Percentiles rank a stretch among this genome's conserved stretches.
Evolutionary conservation across 1,140 invertebrate species (phyloP).

Genomic region (Caligus rogercresseyi): DNA sequence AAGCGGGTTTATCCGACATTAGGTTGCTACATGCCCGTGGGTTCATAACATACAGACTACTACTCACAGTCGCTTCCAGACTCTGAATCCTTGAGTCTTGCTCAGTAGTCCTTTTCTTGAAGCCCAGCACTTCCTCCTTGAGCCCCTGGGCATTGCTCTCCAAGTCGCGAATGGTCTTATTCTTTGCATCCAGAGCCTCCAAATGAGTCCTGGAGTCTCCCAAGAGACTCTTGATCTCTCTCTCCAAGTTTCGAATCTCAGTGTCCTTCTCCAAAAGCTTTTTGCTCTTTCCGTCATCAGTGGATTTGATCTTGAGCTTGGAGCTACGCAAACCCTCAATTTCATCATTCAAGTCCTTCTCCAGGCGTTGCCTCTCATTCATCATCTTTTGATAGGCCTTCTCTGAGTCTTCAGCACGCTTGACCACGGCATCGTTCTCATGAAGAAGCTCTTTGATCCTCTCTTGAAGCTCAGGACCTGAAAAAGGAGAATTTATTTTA

Average conservation of each 20-base stretch:
- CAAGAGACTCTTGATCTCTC: neutral
- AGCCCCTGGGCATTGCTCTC: neutral
- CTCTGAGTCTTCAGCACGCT: neutral
- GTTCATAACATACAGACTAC: too few relatives aligned
- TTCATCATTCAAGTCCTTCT: constrained; percentile 4
- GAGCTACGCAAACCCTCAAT: neutral
- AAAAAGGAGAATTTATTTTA: neutral
- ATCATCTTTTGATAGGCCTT: neutral
- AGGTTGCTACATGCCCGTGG: too few relatives aligned
- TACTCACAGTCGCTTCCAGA: too few relatives aligned
- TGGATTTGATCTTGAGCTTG: neutral
- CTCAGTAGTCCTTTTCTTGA: too few relatives aligned
- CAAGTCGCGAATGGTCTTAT: neutral
- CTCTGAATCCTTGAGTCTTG: too few relatives aligned
- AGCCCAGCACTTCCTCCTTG: neutral
- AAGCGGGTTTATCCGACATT: too few relatives aligned
- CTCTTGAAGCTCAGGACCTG: neutral
- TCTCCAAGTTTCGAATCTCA: constrained; percentile 3
- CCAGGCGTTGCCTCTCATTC: neutral
- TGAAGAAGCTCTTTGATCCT: too few relatives aligned
- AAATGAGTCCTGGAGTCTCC: neutral
- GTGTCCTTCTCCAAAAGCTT: neutral
- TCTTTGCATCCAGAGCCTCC: neutral
- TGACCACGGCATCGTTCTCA: neutral
- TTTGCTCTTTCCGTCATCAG: neutral